Evolutionary conservation across 2,797 vertebrate genomes (phyloP).

Genomic region (Ceyx erithaca): DNA sequence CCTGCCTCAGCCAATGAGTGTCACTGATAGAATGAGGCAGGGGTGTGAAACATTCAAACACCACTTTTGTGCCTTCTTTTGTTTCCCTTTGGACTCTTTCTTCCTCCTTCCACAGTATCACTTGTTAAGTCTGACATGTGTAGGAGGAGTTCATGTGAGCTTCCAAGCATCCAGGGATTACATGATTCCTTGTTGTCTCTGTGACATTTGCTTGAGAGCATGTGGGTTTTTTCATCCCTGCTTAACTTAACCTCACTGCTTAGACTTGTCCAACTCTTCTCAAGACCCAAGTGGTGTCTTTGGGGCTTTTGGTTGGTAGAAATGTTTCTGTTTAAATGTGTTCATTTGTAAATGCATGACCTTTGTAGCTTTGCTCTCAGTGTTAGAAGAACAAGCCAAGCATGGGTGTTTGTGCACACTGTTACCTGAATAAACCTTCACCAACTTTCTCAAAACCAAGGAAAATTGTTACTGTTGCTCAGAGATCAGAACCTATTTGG

Average conservation of each 20-base stretch:
- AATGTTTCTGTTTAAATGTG: not conserved
- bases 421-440: not conserved
- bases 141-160: not conserved
- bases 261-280: not conserved
- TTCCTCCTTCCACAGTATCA: not conserved
- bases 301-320: not conserved
- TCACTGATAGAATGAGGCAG: slow-evolving; percentile 31
- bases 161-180: not conserved
- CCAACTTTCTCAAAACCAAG: not conserved
- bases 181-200: not conserved
- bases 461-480: not conserved
- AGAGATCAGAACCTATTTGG: not conserved
- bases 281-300: not conserved
- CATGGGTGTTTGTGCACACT: not conserved
- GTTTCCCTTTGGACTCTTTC: not conserved
- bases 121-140: not conserved
- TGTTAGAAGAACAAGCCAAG: not conserved
- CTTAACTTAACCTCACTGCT: not conserved
- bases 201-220: not conserved
- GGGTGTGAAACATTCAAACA: not conserved
- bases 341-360: not conserved
- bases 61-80: not conserved
- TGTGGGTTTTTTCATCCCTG: not conserved
- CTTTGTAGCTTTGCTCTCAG: not conserved
- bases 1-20: slow-evolving; percentile 28